Base-by-base conservation (phyloP, 2,797 vertebrate genomes). In the Rhadinocentrus ornatus region DNA sequence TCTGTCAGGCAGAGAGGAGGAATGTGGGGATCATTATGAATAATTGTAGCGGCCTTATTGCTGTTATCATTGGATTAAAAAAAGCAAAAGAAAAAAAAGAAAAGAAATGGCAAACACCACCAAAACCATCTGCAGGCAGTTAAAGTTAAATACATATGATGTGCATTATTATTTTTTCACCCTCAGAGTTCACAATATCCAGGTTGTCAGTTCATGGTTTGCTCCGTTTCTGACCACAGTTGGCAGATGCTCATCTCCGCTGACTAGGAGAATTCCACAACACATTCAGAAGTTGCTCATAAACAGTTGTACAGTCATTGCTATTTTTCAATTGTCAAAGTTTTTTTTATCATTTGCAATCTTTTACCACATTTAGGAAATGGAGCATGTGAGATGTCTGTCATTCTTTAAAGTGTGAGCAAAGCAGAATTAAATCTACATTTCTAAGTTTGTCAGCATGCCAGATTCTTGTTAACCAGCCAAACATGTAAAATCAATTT, bases 41-140 rank as follows among this genome's bases (percentile, higher is more conserved):
- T 81, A 83, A 85, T 81, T 83, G 71, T 73, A 62, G 71, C 79
- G 78, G 85, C 78, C 73, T 92, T 81, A 78, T 90, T 67, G 62
- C 41, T 44, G 41, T 44, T 44, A 44, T 39, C 13, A 16, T 64
- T 84, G 73, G 77, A 89, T 87, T 86, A 77, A 59, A 16, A 18
- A 52, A 15, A n/a, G n/a, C n/a, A n/a, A n/a, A n/a, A n/a, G n/a
- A 18, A 66, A 74, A 86, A 80, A 10, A 52, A 26, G 46, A 18
- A 61, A 61, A 44, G 8, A 16, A 44, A 18, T 4, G 16, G 34
- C n/a, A 58, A 24, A 52, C 20, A n/a, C 10, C 22, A 20, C 20
- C 46, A n/a, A 20, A 50, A 24, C 11, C 11, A 11, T 50, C 46
- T 44, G 41, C 20, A 11, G 16, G 1, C 46, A 22, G 46, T n/a